phyloP scores from a whole-genome alignment of 2,113 vertebrate genomes.

The Balaeniceps rex region DNA sequence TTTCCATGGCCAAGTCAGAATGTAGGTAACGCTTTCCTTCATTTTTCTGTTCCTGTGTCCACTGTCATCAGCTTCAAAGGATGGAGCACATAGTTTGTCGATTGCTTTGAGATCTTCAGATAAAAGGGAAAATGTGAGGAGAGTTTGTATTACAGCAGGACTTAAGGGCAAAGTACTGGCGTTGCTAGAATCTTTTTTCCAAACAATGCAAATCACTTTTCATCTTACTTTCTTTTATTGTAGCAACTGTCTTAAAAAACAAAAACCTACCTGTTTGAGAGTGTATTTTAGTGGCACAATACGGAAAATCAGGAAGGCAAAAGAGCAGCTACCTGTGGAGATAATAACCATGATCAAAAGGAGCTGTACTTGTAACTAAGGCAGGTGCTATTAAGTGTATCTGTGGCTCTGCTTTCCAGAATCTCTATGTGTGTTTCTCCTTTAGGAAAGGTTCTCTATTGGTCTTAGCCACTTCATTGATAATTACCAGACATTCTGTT shows the following conservation, averaged over 20 bases:
- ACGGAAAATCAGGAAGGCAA: not conserved
- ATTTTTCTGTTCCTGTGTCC: not conserved
- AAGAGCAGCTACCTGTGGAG: conserved; percentile 25
- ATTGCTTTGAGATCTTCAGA: not conserved
- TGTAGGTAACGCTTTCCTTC: not conserved
- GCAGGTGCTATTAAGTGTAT: not conserved
- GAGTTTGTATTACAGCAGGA: not conserved
- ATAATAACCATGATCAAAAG: conserved; percentile 43
- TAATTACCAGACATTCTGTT: not conserved
- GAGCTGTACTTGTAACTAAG: not conserved
- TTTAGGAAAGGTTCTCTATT: not conserved
- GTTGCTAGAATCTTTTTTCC: not conserved
- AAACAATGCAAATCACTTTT: not conserved
- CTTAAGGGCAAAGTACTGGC: not conserved
- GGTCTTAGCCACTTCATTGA: not conserved
- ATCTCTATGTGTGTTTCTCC: not conserved
- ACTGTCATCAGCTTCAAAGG: not conserved
- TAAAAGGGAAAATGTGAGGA: not conserved
- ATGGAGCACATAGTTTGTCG: not conserved
- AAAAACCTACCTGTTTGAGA: not conserved
- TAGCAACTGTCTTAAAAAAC: not conserved
- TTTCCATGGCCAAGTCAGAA: not conserved
- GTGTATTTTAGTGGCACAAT: not conserved
- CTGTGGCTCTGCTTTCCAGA: not conserved
- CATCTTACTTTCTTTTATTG: not conserved